Conservation (phyloP, 2,888 invertebrate genomes). For the Limnephilus lunatus region DNA sequence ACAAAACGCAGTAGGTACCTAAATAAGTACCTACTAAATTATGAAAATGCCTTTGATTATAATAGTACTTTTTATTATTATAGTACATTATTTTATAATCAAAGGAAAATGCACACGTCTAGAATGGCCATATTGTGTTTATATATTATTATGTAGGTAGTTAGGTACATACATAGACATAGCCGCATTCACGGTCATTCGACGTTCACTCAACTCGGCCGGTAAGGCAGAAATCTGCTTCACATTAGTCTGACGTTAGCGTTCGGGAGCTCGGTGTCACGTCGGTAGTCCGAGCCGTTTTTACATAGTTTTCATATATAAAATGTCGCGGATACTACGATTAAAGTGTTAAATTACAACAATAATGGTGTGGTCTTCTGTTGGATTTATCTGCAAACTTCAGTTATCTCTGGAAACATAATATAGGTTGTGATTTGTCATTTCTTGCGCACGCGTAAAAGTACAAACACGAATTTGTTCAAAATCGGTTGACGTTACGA, state of each 20-base stretch:
- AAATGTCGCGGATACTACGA: slow-evolving; percentile 45
- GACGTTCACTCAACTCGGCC: slow-evolving; percentile 47
- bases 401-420: slow-evolving; percentile 18
- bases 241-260: slow-evolving; percentile 60
- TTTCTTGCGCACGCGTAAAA: slow-evolving; percentile 51
- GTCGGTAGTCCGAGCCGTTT: slow-evolving; percentile 49
- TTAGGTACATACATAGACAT: not conserved
- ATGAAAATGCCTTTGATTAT: too few species aligned
- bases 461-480: not conserved
- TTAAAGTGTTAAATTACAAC: slow-evolving; percentile 49
- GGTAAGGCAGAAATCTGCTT: slow-evolving; percentile 58
- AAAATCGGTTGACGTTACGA: slow-evolving; percentile 12
- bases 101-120: not conserved
- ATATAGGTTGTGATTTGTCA: slow-evolving; percentile 38
- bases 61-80: too few species aligned
- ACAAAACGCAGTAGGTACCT: not conserved
- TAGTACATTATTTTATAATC: too few species aligned
- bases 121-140: not conserved
- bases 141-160: too few species aligned
- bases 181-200: slow-evolving; percentile 36
- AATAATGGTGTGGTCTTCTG: slow-evolving; percentile 27
- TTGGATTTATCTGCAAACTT: slow-evolving; percentile 26
- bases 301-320: slow-evolving; percentile 44
- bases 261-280: slow-evolving; percentile 50
- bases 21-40: not conserved